These are phyloP conservation scores for Dolichoris vasculosae DNA, from an alignment of 1,140 invertebrate genomes.

Conservation along the genomic window DNA sequence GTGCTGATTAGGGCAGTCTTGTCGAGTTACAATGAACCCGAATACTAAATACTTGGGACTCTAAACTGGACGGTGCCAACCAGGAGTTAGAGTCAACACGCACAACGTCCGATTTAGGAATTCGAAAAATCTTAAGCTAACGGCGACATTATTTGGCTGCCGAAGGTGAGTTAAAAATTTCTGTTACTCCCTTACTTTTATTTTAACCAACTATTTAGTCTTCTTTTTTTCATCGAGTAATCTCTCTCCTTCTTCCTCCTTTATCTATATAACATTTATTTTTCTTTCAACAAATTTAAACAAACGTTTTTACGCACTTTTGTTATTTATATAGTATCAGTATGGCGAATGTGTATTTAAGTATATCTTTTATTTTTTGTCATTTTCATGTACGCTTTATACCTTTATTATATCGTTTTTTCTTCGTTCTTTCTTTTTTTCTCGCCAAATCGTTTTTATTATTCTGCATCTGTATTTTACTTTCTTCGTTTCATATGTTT, in stretches of 20 bases:
- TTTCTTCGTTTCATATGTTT: constrained; percentile 8
- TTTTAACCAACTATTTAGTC: neutral
- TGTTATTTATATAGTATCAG: neutral
- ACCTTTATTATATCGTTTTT: constrained; percentile 39
- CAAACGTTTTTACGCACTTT: neutral
- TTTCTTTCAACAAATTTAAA: neutral
- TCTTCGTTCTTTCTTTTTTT: constrained; percentile 13
- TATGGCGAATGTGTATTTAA: neutral
- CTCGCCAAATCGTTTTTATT: neutral
- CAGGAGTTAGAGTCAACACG: neutral
- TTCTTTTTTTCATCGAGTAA: constrained; percentile 23
- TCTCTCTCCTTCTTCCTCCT: constrained; percentile 36
- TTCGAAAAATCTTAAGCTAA: neutral
- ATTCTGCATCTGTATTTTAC: neutral
- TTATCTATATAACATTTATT: too few species aligned
- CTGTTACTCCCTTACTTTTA: neutral
- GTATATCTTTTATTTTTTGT: constrained; percentile 20
- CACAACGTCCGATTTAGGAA: neutral
- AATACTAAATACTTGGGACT: too few species aligned
- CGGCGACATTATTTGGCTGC: neutral
- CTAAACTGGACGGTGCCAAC: too few species aligned
- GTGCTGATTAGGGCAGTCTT: neutral
- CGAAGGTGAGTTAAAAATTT: constrained; percentile 33
- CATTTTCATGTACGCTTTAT: neutral
- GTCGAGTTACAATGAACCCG: too few species aligned